phyloP scores from a whole-genome alignment of 2,888 invertebrate species.

The Aleiodes alternator region DNA sequence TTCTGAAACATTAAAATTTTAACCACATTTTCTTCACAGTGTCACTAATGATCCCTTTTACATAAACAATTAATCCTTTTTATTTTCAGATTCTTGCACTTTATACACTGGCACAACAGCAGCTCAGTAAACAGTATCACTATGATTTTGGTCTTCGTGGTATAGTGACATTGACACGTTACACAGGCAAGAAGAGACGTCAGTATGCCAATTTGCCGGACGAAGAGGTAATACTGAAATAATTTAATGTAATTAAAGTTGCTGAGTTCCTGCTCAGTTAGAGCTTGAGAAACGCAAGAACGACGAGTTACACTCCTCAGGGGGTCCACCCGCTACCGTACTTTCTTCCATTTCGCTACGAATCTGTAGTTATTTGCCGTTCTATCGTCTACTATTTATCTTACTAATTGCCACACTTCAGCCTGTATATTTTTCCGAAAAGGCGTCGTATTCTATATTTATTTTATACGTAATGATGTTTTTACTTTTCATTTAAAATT shows the following conservation, averaged over 20 bases:
- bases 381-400: no score
- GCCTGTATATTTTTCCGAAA: no score
- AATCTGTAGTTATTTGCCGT: no score
- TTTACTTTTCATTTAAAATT: background rate
- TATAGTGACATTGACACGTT: conserved; percentile 89
- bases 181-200: conserved; percentile 89
- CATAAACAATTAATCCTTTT: conserved; percentile 27
- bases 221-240: conserved; percentile 80
- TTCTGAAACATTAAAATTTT: conserved; percentile 48
- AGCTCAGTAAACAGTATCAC: conserved; percentile 92
- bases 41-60: no score
- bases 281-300: background rate
- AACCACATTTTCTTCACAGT: no score
- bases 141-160: conserved; percentile 94
- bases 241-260: conserved; percentile 64
- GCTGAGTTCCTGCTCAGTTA: background rate
- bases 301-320: background rate
- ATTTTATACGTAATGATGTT: background rate
- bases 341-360: no score
- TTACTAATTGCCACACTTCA: no score
- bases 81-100: conserved; percentile 82
- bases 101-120: conserved; percentile 89
- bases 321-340: background rate
- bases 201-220: conserved; percentile 83
- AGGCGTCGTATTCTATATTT: background rate